Conservation (phyloP, 2,888 invertebrate species). For the Zaprionus bogoriensis region DNA sequence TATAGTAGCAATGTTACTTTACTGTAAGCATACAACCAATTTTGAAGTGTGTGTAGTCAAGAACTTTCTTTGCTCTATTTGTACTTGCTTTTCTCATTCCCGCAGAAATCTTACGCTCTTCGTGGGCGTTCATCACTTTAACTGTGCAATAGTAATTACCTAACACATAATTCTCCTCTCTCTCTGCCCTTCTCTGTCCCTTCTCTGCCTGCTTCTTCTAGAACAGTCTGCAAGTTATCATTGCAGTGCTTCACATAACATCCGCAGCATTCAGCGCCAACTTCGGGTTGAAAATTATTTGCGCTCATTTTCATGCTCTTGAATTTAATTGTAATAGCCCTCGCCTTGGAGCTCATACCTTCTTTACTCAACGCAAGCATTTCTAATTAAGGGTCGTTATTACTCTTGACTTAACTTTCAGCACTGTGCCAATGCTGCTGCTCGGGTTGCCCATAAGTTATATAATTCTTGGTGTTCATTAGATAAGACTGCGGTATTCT, state of each 20-base stretch:
- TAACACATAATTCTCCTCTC: not conserved
- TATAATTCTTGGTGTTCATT: not conserved
- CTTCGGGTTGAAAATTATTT: not conserved
- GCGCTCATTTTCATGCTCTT: conserved; percentile 31
- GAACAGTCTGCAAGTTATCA: not conserved
- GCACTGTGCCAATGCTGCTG: not conserved
- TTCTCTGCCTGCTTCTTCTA: not conserved
- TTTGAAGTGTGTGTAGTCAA: not conserved
- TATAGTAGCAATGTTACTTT: not conserved
- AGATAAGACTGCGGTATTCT: not conserved
- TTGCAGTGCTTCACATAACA: not conserved
- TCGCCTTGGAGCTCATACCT: not conserved
- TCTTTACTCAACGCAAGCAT: not conserved
- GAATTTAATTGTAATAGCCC: conserved; percentile 20
- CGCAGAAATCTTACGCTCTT: conserved; percentile 1
- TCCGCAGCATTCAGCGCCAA: not conserved
- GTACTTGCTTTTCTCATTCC: conserved; percentile 2
- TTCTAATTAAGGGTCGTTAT: conserved; percentile 5
- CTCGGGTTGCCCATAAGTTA: not conserved
- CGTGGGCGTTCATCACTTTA: not conserved
- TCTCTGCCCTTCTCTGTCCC: not conserved
- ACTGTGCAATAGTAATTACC: conserved; percentile 8
- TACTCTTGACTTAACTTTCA: conserved; percentile 4
- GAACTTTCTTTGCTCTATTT: not conserved
- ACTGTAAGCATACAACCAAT: not conserved